Evolutionary conservation across 64 coral and sea anemone species (phyloP), one percentile per base, ranked within the genome.

Genomic region (Cladopsammia gracilis): DNA sequence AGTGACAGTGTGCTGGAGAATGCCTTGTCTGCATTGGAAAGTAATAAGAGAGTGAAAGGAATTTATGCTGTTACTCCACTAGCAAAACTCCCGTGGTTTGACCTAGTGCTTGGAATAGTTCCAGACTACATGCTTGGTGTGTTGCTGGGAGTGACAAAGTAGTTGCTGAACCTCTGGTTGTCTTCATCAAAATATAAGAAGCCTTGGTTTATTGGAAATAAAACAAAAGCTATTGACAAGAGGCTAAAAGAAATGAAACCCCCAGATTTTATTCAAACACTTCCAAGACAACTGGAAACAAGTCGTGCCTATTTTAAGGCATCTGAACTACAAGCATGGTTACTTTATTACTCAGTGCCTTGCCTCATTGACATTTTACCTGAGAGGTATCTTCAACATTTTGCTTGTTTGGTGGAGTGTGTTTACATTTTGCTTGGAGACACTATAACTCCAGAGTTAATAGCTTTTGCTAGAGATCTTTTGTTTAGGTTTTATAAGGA

Each of bases 81-180:
- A 13, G 73, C 73, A 59, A 76, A 75, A 44, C 54, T 89, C 25
- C 42, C 57, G 8, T 89, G 73, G 87, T 89, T 89, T 89, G 73
- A 89, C 58, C 46, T 89, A 5, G 73, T 64, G 50, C 62, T 90
- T 58, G 87, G 88, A 48, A 90, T 90, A 19, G 88, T 90, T 26
- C 88, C 88, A 71, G 85, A 88, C 53, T 88, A 88, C 25, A 88
- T 88, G 85, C 85, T 74, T 74, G 85, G 85, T 47, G 75, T 77
- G 14, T 47, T 90, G 46, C 54, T 78, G 34, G 88, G 73, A 44
- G 70, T 89, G 58, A 89, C 87, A 62, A 89, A 89, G 19, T 56
- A 58, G 78, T 51, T 89, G 23, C 87, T 89, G 43, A 77, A 75
- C 7, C 70, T 76, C 22, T 77, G 76, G 73, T 77, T 77, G 73